phyloP scores from a whole-genome alignment of 2,797 vertebrate genomes.

The Eupleurogrammus muticus region DNA sequence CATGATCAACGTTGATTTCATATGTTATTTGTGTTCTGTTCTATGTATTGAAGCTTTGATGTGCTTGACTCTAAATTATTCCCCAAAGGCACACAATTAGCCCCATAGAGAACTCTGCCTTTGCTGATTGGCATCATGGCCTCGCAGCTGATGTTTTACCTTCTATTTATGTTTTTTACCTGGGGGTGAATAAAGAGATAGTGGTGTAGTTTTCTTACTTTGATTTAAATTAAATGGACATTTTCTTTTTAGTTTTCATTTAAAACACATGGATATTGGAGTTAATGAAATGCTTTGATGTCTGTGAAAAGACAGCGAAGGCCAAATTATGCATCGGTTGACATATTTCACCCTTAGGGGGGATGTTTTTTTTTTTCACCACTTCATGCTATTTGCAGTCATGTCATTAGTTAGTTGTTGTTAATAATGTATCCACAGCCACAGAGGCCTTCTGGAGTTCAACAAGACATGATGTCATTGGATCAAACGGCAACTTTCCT shows the following conservation, averaged over 20 bases:
- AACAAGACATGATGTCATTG: conserved; percentile 31
- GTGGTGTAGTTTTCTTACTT: conserved; percentile 39
- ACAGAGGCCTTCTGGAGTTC: conserved; percentile 44
- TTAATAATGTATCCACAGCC: conserved; percentile 42
- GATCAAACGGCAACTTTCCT: too few species aligned
- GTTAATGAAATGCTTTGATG: conserved; percentile 77
- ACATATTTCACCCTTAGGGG: conserved; percentile 68
- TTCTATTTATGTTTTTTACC: conserved; percentile 61
- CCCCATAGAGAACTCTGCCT: conserved; percentile 58
- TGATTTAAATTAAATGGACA: conserved; percentile 73
- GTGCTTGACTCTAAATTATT: conserved; percentile 52
- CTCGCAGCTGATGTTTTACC: conserved; percentile 53
- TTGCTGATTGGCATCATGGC: conserved; percentile 56
- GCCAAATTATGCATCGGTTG: conserved; percentile 61
- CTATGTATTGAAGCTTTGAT: conserved; percentile 29
- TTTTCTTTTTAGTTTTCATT: conserved; percentile 54
- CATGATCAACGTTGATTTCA: conserved; percentile 25
- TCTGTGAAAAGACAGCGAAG: conserved; percentile 39
- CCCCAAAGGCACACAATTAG: conserved; percentile 72
- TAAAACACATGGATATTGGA: conserved; percentile 55
- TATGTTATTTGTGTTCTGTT: conserved; percentile 54
- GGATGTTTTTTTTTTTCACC: conserved; percentile 58
- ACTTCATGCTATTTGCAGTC: conserved; percentile 60
- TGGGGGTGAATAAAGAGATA: conserved; percentile 61
- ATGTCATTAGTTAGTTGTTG: conserved; percentile 64